phyloP scores from a whole-genome alignment of 2,888 invertebrate species.

The Nomada ferruginata region DNA sequence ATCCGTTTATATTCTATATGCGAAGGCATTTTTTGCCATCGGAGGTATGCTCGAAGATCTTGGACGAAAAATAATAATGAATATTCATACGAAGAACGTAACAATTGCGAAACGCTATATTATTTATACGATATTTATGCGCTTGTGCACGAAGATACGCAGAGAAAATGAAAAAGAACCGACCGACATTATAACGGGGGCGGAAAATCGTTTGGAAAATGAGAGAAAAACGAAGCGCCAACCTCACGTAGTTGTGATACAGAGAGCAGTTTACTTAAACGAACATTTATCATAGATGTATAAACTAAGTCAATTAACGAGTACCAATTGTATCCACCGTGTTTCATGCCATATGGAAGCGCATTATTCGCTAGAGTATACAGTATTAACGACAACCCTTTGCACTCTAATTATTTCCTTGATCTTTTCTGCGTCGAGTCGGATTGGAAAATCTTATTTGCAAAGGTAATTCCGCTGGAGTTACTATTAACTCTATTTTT shows the following conservation, averaged over 20 bases:
- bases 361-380: slow-evolving; percentile 40
- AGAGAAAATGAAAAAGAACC: not conserved
- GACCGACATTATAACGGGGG: not conserved
- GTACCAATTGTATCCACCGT: slow-evolving; percentile 60
- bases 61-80: too few species aligned
- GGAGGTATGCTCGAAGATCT: too few species aligned
- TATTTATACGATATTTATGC: slow-evolving; percentile 56
- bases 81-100: not conserved
- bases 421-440: too few species aligned
- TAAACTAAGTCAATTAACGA: slow-evolving; percentile 76
- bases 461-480: too few species aligned
- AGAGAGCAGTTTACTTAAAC: slow-evolving; percentile 49
- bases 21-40: not conserved
- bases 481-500: too few species aligned
- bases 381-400: slow-evolving; percentile 46
- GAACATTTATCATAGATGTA: slow-evolving; percentile 63
- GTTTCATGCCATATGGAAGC: slow-evolving; percentile 39
- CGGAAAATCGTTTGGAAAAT: not conserved
- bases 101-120: slow-evolving; percentile 9
- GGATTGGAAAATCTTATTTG: too few species aligned
- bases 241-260: slow-evolving; percentile 61
- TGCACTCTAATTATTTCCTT: too few species aligned
- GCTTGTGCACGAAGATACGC: slow-evolving; percentile 17
- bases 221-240: not conserved
- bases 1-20: slow-evolving; percentile 32